Conservation (phyloP, 2,888 invertebrate species). For the Salticus scenicus region DNA sequence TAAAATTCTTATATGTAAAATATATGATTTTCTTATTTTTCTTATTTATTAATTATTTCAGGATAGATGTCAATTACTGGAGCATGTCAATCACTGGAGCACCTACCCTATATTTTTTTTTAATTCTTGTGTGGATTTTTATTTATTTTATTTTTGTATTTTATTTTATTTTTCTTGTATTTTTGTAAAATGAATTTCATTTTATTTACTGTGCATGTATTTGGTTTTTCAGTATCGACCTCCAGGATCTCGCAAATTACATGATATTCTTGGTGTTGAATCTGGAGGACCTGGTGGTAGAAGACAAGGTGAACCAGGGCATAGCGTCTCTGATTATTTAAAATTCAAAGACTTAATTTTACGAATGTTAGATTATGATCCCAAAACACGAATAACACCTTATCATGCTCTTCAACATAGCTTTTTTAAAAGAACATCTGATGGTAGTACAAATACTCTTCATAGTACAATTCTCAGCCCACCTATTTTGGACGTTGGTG, state of each 20-base stretch:
- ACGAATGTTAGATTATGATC: conserved; percentile 99
- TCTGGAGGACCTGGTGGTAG: conserved; percentile 96
- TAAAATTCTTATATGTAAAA: too few relatives aligned
- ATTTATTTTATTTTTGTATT: too few relatives aligned
- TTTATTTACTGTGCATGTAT: too few relatives aligned
- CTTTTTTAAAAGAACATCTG: conserved; percentile 97
- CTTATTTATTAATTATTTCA: too few relatives aligned
- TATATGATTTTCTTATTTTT: too few relatives aligned
- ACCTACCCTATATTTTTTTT: too few relatives aligned
- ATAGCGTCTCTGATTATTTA: conserved; percentile 96
- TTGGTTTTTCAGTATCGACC: conserved; percentile 87
- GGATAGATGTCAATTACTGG: too few relatives aligned
- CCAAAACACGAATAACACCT: conserved; percentile 97
- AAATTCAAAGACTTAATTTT: conserved; percentile 99
- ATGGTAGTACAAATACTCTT: conserved; percentile 83
- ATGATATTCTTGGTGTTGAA: conserved; percentile 95
- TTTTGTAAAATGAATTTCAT: too few relatives aligned
- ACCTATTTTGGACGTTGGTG: conserved; percentile 75
- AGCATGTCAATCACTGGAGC: too few relatives aligned
- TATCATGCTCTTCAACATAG: conserved; percentile 98
- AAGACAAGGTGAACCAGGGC: conserved; percentile 94
- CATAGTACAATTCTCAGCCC: conserved; percentile 76
- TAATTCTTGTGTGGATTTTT: too few relatives aligned
- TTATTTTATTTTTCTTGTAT: too few relatives aligned
- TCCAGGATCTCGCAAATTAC: conserved; percentile 91